A percentile compares a stretch with the other conserved stretches of the same genome.
Evolutionary conservation across 2,888 invertebrate species (phyloP).

Genomic region (Zelleria hepariella): DNA sequence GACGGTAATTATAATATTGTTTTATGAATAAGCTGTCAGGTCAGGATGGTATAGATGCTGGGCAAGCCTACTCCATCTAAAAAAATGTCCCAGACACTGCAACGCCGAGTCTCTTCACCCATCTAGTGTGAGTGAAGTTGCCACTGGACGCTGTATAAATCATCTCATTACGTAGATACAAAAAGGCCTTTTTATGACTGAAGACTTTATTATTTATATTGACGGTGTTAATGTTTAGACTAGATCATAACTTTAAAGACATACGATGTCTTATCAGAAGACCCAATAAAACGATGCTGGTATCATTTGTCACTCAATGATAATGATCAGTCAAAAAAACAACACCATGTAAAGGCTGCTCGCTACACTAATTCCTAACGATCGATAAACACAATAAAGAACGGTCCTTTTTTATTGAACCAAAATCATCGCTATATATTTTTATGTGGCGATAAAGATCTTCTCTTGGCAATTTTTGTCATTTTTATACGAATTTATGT

Average conservation of each 20-base stretch:
- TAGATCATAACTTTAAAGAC: background rate
- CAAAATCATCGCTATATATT: conserved; percentile 67
- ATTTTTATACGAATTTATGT: conserved; percentile 69
- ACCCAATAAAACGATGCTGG: background rate
- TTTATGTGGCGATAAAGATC: conserved; percentile 69
- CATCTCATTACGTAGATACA: no score
- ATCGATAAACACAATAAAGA: conserved; percentile 36
- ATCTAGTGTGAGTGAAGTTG: no score
- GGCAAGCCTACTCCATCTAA: no score
- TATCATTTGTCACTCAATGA: conserved; percentile 4
- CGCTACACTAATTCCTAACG: conserved; percentile 58
- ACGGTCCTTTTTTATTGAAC: conserved; percentile 32
- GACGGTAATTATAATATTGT: no score
- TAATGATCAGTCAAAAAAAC: conserved; percentile 15
- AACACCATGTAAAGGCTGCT: conserved; percentile 24
- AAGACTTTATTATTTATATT: conserved; percentile 1
- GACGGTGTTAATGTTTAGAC: conserved; percentile 7
- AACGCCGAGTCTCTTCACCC: no score
- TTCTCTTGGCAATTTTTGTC: conserved; percentile 66
- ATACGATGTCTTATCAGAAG: background rate
- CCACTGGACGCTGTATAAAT: no score
- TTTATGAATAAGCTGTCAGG: no score
- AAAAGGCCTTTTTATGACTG: no score
- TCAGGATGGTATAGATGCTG: no score
- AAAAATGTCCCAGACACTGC: no score